Conservation (phyloP, 2,797 vertebrate genomes). For the Heliangelus exortis region DNA sequence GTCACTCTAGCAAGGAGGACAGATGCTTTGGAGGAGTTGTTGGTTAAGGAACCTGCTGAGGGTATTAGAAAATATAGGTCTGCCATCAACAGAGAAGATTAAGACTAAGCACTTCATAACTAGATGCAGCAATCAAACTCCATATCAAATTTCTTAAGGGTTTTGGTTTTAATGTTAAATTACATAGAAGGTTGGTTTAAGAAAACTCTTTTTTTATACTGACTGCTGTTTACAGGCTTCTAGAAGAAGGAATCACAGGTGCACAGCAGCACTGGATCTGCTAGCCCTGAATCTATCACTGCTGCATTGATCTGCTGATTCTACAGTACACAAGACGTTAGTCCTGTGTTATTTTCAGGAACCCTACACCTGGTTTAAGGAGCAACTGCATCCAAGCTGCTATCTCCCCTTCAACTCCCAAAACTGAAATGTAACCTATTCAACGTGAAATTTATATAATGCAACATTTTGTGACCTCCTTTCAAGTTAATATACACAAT, state of each 20-base stretch:
- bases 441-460: not conserved
- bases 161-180: not conserved
- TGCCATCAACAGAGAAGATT: not conserved
- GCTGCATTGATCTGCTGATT: not conserved
- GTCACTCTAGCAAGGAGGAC: not conserved
- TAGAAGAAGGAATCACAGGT: not conserved
- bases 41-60: not conserved
- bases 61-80: not conserved
- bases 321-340: not conserved
- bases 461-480: not conserved
- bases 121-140: not conserved
- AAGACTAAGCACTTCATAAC: not conserved
- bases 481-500: not conserved
- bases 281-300: not conserved
- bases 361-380: not conserved
- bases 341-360: not conserved
- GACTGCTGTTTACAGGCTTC: not conserved
- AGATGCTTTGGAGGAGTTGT: not conserved
- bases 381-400: not conserved
- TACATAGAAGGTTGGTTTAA: not conserved
- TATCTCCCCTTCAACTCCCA: fast-evolving
- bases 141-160: not conserved
- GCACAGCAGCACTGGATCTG: too few relatives aligned
- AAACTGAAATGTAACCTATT: not conserved
- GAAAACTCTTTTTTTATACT: not conserved